A percentile compares a stretch with the other conserved stretches of the same genome.
phyloP scores from a whole-genome alignment of 2,888 invertebrate genomes.

The Mylabris sibirica region DNA sequence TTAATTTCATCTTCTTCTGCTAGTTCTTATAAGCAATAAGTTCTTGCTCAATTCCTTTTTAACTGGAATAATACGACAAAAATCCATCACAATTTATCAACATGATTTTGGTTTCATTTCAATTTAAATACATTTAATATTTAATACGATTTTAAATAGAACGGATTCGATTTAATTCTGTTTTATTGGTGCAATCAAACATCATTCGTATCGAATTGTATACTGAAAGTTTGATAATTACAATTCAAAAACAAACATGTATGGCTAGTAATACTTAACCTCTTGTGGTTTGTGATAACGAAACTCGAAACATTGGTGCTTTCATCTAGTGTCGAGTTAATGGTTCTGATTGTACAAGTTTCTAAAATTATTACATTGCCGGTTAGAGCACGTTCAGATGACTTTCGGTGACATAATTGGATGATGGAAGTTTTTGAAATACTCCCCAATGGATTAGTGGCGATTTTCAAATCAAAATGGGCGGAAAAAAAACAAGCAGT shows the following conservation, averaged over 20 bases:
- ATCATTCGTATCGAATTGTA: constrained; percentile 9
- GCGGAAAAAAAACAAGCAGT: background rate
- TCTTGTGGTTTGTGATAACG: constrained; percentile 27
- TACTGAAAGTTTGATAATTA: constrained; percentile 32
- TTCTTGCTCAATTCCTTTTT: constrained; percentile 18
- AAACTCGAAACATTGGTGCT: constrained; percentile 35
- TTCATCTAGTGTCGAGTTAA: constrained; percentile 29
- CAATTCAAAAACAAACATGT: constrained; percentile 20
- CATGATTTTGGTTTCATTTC: background rate
- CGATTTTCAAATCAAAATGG: no score
- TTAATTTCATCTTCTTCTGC: constrained; percentile 14
- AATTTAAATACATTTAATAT: background rate
- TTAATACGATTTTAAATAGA: background rate
- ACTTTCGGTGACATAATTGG: constrained; percentile 11
- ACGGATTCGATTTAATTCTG: constrained; percentile 15
- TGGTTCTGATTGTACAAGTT: constrained; percentile 26
- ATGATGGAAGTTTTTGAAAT: background rate
- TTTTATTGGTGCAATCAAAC: constrained; percentile 16
- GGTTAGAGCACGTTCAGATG: constrained; percentile 26
- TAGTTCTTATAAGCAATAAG: background rate
- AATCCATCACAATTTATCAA: background rate
- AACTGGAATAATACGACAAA: constrained; percentile 16
- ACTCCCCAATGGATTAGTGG: background rate
- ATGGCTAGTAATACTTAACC: constrained; percentile 9
- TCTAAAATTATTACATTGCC: constrained; percentile 31